Percentiles rank a stretch among this genome's conserved stretches.
phyloP scores from a whole-genome alignment of 2,888 invertebrate species.

The Trichopria drosophilae region DNA sequence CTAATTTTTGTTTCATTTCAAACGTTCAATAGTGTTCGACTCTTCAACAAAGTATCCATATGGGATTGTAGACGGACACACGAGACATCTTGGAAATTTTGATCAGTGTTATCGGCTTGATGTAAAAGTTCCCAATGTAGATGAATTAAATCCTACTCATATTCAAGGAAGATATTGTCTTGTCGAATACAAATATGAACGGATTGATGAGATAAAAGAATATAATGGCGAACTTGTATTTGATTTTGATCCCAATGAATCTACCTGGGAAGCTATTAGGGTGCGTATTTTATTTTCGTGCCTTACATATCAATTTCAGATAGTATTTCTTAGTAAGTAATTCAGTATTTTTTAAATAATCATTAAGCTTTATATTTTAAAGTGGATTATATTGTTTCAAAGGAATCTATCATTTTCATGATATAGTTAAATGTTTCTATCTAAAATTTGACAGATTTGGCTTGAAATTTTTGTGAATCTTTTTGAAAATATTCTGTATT shows the following conservation, averaged over 20 bases:
- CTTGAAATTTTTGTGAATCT: too few species aligned
- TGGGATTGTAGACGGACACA: constrained; percentile 46
- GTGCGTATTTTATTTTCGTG: constrained; percentile 33
- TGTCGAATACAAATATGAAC: constrained; percentile 42
- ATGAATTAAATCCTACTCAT: constrained; percentile 36
- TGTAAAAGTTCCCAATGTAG: constrained; percentile 30
- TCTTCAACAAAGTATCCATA: constrained; percentile 47
- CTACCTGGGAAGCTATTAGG: constrained; percentile 46
- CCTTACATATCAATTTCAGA: too few species aligned
- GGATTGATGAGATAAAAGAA: constrained; percentile 23
- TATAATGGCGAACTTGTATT: constrained; percentile 30
- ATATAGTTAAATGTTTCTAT: too few species aligned
- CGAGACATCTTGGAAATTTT: constrained; percentile 48
- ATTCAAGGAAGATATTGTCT: constrained; percentile 45
- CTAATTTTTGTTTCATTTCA: too few species aligned
- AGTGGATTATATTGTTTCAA: too few species aligned
- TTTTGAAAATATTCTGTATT: too few species aligned
- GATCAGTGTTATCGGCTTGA: constrained; percentile 46
- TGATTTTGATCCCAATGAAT: constrained; percentile 42
- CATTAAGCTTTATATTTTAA: too few species aligned
- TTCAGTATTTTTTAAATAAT: too few species aligned
- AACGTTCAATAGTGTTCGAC: constrained; percentile 53
- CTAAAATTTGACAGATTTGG: too few species aligned
- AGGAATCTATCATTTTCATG: too few species aligned
- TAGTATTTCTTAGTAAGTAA: too few species aligned